A percentile compares a stretch with the other conserved stretches of the same genome.
These are phyloP conservation scores for Mustelus asterias DNA, from an alignment of 2,113 vertebrate species.

Conservation along the genomic window DNA sequence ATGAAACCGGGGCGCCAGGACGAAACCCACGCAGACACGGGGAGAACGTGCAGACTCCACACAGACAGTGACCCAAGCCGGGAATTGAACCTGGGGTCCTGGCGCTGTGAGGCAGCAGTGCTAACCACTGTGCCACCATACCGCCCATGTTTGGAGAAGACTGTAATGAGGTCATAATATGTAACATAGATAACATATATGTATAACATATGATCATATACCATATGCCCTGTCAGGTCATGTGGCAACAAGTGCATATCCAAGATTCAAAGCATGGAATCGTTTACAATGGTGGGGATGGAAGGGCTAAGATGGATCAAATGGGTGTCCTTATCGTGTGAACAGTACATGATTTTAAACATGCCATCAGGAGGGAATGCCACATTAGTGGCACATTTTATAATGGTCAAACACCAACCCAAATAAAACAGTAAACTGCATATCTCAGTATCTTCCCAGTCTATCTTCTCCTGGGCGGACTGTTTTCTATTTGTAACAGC, in stretches of 20 bases:
- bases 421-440: neutral
- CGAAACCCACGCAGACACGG: too few relatives aligned
- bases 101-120: too few relatives aligned
- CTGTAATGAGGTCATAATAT: too few relatives aligned
- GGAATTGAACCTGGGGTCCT: too few relatives aligned
- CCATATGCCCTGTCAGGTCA: neutral
- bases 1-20: too few relatives aligned
- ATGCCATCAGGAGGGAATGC: neutral
- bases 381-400: neutral
- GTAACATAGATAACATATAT: too few relatives aligned
- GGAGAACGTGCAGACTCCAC: too few relatives aligned
- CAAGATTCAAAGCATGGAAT: neutral
- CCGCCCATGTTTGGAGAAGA: too few relatives aligned
- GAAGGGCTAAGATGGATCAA: neutral
- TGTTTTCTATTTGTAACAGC: conserved; percentile 3
- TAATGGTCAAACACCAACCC: neutral
- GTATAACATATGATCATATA: too few relatives aligned
- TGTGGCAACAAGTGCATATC: neutral
- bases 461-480: neutral
- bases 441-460: neutral
- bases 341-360: neutral
- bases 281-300: neutral
- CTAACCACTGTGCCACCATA: too few relatives aligned
- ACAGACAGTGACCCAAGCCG: too few relatives aligned
- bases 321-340: neutral